Evolutionary conservation across 30 jellyfish, hydroid and myxozoan species (phyloP), one percentile per base, ranked within the genome.

Genomic region (Clytia hemisphaerica): DNA sequence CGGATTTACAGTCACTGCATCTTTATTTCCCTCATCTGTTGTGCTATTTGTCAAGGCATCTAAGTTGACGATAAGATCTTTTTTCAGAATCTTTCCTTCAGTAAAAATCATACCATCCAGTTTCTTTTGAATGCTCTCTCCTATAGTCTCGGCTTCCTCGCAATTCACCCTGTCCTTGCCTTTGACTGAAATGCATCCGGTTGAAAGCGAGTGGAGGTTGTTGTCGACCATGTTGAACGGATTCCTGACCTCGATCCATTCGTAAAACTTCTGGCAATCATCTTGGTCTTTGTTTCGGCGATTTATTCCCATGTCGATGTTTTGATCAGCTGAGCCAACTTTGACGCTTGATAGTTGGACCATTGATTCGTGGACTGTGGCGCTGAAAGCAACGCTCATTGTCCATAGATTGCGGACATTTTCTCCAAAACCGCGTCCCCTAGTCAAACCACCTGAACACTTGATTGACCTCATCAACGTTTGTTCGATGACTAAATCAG

Each of bases 281-380:
- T 14, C 67, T 10, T 51, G 31, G 22, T 51, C 67, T 9, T 32
- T 9, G 16, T 10, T 32, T 9, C 16, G 31, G 16, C 67, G 15
- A 9, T 51, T 51, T 10, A 14, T 9, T 10, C 67, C 67, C 67
- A 51, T 14, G 7, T 51, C 67, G 16, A 10, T 51, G 22, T 51
- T 51, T 15, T 51, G 15, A 9, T 51, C 67, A 15, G 67, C 55
- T 4, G 88, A 16, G 15, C 55, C 68, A 18, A 44, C 69, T 10
- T 57, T 0, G 3, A 28, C 59, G 27, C 65, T 73, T 49, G 92
- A 19, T 4, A 78, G 42, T 2, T 36, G 33, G 18, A 37, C 42
- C 92, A 78, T 78, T 67, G 85, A 77, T 1, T 40, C 69, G 33
- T 78, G 82, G 3, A 78, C 28, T 2, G 31, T 16, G 15, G 67